Base-by-base conservation (phyloP, 2,113 vertebrate species). In the Sylvilagus bachmani region DNA sequence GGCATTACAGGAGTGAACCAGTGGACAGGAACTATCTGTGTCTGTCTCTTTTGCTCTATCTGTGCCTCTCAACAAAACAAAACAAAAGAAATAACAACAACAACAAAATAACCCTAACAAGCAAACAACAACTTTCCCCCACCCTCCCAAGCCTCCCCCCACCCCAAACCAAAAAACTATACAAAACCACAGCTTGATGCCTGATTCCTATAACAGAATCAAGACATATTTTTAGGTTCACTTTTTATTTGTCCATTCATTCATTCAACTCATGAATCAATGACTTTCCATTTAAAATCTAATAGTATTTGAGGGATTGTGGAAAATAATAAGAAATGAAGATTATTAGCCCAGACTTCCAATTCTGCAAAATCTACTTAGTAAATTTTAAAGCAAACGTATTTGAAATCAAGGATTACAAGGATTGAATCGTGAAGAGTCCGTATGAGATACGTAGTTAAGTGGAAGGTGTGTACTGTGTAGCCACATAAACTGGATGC, bases 201-300 rank as follows among this genome's bases (percentile, higher is more conserved):
- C 36, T 64, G 24, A 86, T 69, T 92, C 62, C 81, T 87, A 69
- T 19, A 89, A 3, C 81, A 82, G 25, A 1, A 66, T 90, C 29
- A 62, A 33, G 19, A 10, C 6, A 95, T 75, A 44, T 82, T 82
- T 95, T 73, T 86, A 31, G n/a, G 1, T 6, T 77, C 1, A 58
- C 55, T 58, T 17, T 44, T 44, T 58, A 58, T 58, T 0, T 86
- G 3, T 69, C 19, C 12, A 82, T 70, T 89, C 44, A 81, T 61
- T 67, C 3, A 31, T 61, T 44, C 36, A 71, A 17, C 6, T 77
- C 17, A 13, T 25, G 49, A 88, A 33, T 95, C 67, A 70, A 17
- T 83, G 11, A 93, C n/a, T 83, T 58, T 44, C 29, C 2, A 12
- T 70, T 83, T 97, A 81, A 89, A 79, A 77, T 25, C 16, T 19